A percentile compares a stretch with the other conserved stretches of the same genome.
Conservation (phyloP, 2,797 vertebrate species). For the Sphaeramia orbicularis region DNA sequence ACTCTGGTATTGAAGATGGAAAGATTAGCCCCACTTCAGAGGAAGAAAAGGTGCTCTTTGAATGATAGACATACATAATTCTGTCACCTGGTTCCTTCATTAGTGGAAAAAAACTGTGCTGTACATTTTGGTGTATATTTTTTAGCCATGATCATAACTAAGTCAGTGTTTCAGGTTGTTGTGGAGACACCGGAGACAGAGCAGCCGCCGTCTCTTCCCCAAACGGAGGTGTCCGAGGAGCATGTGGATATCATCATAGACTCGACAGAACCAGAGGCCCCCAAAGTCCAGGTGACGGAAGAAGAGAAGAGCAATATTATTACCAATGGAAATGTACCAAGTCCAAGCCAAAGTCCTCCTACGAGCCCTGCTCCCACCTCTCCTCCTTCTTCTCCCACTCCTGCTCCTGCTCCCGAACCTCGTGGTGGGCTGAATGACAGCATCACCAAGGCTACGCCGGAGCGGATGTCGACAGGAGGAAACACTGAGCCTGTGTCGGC, state of each 20-base stretch:
- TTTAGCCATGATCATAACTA: neutral
- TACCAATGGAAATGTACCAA: slow-evolving; percentile 4
- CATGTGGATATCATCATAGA: slow-evolving; percentile 23
- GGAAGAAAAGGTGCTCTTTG: slow-evolving; percentile 77
- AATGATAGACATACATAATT: too few relatives aligned
- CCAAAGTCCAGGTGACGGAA: slow-evolving; percentile 11
- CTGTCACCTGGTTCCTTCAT: too few relatives aligned
- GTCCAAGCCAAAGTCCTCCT: slow-evolving; percentile 1
- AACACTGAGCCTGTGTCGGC: slow-evolving; percentile 51
- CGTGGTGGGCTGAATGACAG: slow-evolving; percentile 19
- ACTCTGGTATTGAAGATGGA: slow-evolving; percentile 83
- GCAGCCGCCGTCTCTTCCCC: slow-evolving; percentile 37
- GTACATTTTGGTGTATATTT: neutral
- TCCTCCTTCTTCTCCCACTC: slow-evolving; percentile 2
- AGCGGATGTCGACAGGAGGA: slow-evolving; percentile 20
- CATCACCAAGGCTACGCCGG: slow-evolving; percentile 36
- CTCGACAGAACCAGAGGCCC: slow-evolving; percentile 2
- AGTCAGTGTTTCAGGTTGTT: slow-evolving; percentile 43
- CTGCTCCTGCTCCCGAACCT: neutral
- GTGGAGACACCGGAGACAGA: slow-evolving; percentile 75
- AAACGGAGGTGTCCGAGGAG: slow-evolving; percentile 32
- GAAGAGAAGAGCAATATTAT: neutral
- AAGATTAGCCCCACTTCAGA: slow-evolving; percentile 79
- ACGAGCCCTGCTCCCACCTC: neutral
- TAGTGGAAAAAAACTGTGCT: too few relatives aligned